These are phyloP conservation scores for Rhinichthys osculus DNA, from an alignment of 2,797 vertebrate species.

Conservation along the genomic window DNA sequence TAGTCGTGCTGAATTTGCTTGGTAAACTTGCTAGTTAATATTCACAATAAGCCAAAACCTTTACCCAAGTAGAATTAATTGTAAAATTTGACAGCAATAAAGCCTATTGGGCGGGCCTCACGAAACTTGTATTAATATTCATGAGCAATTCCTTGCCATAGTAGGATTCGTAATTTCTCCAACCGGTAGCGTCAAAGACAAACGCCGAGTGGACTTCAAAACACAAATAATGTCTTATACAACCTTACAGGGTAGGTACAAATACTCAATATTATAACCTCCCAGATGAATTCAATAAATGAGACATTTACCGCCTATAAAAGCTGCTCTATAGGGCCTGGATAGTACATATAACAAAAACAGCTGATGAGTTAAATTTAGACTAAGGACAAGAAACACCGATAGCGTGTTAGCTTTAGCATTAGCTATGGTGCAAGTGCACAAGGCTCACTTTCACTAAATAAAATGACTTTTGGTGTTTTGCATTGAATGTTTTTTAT, in stretches of 20 bases:
- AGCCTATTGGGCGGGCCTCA: not conserved
- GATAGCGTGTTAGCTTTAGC: slow-evolving; percentile 55
- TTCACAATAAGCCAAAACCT: not conserved
- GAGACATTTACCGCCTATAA: not conserved
- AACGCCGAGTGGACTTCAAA: slow-evolving; percentile 67
- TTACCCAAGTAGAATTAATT: not conserved
- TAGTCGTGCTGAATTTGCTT: not conserved
- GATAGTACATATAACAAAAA: slow-evolving; percentile 39
- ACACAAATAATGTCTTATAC: slow-evolving; percentile 61
- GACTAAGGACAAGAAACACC: slow-evolving; percentile 58
- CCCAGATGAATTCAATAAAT: not conserved
- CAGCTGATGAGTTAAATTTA: slow-evolving; percentile 75
- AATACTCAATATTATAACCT: not conserved
- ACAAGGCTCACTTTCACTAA: not conserved
- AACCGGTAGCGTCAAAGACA: slow-evolving; percentile 79
- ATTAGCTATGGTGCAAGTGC: not conserved
- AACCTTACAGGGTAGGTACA: slow-evolving; percentile 72
- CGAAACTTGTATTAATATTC: not conserved
- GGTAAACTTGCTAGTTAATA: not conserved
- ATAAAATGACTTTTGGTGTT: not conserved
- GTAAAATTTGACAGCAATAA: not conserved
- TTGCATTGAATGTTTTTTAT: not conserved
- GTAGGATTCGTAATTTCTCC: slow-evolving; percentile 48
- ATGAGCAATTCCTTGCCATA: slow-evolving; percentile 62
- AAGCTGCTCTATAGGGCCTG: not conserved